Percentiles rank a stretch among this genome's conserved stretches.
Evolutionary conservation across 2,888 invertebrate genomes (phyloP).

Genomic region (Merodon equestris): DNA sequence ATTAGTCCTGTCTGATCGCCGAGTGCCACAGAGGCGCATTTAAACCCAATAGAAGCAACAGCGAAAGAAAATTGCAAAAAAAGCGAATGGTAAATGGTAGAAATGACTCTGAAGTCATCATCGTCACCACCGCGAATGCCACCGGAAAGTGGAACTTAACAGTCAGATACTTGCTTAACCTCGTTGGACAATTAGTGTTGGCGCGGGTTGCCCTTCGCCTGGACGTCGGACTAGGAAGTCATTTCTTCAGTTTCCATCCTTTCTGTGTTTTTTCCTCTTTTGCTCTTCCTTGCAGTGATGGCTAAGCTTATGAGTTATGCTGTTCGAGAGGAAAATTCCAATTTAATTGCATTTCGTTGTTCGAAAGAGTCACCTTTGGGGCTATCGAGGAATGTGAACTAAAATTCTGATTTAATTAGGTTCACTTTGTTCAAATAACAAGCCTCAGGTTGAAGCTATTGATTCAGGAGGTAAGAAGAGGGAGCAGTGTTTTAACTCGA

Average conservation of each 20-base stretch:
- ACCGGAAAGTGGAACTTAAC: constrained; percentile 40
- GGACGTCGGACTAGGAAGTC: constrained; percentile 11
- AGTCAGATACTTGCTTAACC: constrained; percentile 54
- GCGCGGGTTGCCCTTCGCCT: constrained; percentile 26
- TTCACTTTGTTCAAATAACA: too few relatives aligned
- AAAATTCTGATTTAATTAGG: too few relatives aligned
- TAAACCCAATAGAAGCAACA: constrained; percentile 32
- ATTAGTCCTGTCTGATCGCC: constrained; percentile 57
- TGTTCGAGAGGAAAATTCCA: constrained; percentile 45
- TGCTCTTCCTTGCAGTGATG: not conserved
- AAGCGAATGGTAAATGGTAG: constrained; percentile 16
- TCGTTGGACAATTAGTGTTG: constrained; percentile 65
- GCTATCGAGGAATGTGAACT: too few relatives aligned
- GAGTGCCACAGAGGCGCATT: not conserved
- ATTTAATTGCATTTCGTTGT: constrained; percentile 62
- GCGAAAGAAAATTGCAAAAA: constrained; percentile 40
- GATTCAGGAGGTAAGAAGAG: too few relatives aligned
- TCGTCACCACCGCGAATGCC: too few relatives aligned
- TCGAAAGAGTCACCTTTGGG: constrained; percentile 15
- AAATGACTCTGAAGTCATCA: constrained; percentile 52
- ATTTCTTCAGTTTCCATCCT: constrained; percentile 22
- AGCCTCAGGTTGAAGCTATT: too few relatives aligned
- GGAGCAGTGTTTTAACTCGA: too few relatives aligned
- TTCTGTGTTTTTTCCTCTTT: not conserved
- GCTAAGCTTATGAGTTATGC: constrained; percentile 19